Conservation (phyloP, 2,113 vertebrate species). For the Nothoprocta perdicaria region DNA sequence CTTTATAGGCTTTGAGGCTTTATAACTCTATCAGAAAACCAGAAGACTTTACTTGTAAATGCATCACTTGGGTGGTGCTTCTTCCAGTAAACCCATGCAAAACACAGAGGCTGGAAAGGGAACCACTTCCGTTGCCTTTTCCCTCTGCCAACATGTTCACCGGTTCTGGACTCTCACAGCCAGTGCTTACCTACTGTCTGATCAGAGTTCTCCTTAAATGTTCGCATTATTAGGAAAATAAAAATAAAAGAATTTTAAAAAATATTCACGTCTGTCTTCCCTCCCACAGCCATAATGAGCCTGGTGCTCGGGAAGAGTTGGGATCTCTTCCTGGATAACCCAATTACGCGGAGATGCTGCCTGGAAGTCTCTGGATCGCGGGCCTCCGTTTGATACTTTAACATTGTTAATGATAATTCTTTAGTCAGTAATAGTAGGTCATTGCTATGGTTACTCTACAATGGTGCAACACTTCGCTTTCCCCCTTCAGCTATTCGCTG, state of each 20-base stretch:
- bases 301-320: slow-evolving; percentile 29
- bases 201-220: not conserved
- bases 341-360: slow-evolving; percentile 72
- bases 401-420: slow-evolving; percentile 87
- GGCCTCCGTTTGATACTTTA: slow-evolving; percentile 81
- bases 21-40: not conserved
- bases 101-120: rapidly evolving
- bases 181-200: not conserved
- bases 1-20: not conserved
- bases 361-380: slow-evolving; percentile 70
- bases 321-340: slow-evolving; percentile 55
- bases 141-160: not conserved
- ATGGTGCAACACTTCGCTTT: slow-evolving; percentile 85
- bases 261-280: not conserved
- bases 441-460: slow-evolving; percentile 90
- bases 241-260: not conserved
- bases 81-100: not conserved
- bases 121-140: not conserved
- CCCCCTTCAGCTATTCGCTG: slow-evolving; percentile 84
- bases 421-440: slow-evolving; percentile 88
- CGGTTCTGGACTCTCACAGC: not conserved
- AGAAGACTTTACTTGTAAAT: not conserved
- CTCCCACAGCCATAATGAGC: not conserved
- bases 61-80: rapidly evolving
- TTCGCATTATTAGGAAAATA: not conserved